Base-by-base conservation (phyloP, 1,140 invertebrate genomes). In the Aphis craccivora region DNA sequence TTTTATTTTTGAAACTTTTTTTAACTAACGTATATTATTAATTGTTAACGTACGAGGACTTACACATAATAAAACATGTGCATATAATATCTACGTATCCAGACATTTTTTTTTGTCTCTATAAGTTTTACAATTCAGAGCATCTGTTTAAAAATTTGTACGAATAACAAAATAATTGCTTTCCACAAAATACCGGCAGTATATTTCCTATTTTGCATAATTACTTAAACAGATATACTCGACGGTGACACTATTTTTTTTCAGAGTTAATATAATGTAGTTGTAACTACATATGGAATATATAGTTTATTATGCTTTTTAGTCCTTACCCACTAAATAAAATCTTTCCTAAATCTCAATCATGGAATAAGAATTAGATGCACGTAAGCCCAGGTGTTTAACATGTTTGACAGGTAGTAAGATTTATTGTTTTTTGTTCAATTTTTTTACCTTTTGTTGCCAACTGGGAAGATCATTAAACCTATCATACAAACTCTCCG, bases 391-490 rank as follows among this genome's bases (percentile, higher is more conserved):
- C 88, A 90, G 88, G 88, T 90, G 88, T 55, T 55, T 2, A 89
- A 35, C 87, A 7, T 90, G 88, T 55, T 55, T 6, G 51, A 35
- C 87, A 7, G 87, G 87, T 22, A 88, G 86, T 30, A 45, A n/a
- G 45, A 88, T 45, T 45, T 86, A 45, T 86, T 25, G 40, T 43
- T 86, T 86, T 45, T 43, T 84, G 60, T 76, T 18, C 43, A n/a
- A 48, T 48, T 87, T 87, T 87, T 48, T 87, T 37, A 22, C n/a
- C 23, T 60, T 37, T 67, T 91, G 43, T 91, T 91, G 90, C 90
- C 25, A 45, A 91, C 90, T 25, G 60, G 7, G 23, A 60, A 76
- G 90, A 76, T 76, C 90, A 45, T 76, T 45, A 91, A 76, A 76
- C 55, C 25, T 43, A 23, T 67, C 43, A 7, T 23, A 45, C 25